Percentiles rank a stretch among this genome's conserved stretches.
phyloP scores from a whole-genome alignment of 2,113 vertebrate species.

The Pterocles burchelli region DNA sequence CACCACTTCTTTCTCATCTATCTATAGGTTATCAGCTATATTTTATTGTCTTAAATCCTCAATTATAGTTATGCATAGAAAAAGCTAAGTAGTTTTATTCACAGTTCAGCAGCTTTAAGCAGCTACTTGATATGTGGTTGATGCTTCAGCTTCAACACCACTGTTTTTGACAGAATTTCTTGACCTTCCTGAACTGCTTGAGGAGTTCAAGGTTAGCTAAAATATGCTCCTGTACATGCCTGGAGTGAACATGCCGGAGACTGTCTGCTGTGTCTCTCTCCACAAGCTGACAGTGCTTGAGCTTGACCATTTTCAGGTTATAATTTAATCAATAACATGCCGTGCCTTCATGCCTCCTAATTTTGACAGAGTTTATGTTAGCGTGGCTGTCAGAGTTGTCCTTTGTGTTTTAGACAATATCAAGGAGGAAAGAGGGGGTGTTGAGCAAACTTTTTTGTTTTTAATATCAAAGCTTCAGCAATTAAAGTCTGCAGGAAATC shows the following conservation, averaged over 20 bases:
- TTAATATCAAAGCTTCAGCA: constrained; percentile 15
- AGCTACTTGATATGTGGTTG: background rate
- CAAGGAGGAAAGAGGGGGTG: background rate
- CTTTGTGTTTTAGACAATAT: constrained; percentile 8
- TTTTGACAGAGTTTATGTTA: constrained; percentile 5
- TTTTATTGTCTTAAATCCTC: background rate
- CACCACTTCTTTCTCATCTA: background rate
- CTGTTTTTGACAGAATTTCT: constrained; percentile 33
- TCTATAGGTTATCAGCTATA: background rate
- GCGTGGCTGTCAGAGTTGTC: background rate
- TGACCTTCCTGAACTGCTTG: background rate
- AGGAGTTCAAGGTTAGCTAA: constrained; percentile 8
- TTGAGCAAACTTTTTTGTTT: background rate
- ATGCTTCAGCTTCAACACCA: background rate
- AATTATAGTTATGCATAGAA: background rate
- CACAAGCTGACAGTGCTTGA: background rate
- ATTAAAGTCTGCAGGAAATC: constrained; percentile 33
- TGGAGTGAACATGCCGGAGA: background rate
- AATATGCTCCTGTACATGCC: background rate
- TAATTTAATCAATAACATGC: constrained; percentile 30
- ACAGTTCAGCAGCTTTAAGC: background rate
- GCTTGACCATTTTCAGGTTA: constrained; percentile 21
- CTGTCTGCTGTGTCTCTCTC: background rate
- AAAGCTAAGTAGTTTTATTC: background rate
- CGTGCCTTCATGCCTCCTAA: background rate